Conservation (phyloP, 2,797 vertebrate genomes). For the Lithobates sylvaticus region DNA sequence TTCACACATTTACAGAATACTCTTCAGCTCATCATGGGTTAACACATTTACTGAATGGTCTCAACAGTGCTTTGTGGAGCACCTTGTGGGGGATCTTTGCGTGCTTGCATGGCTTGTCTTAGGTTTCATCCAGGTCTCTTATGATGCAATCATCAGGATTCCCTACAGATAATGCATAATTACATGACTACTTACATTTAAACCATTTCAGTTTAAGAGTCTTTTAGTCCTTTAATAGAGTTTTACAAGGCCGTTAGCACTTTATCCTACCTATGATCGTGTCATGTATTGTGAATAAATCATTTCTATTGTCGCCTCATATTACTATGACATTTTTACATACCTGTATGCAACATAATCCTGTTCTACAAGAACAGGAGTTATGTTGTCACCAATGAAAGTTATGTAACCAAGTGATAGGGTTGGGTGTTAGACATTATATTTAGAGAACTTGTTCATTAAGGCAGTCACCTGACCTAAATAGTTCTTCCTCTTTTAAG, state of each 20-base stretch:
- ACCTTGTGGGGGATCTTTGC: conserved; percentile 13
- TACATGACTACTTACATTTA: background rate
- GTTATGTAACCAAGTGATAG: background rate
- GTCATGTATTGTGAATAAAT: background rate
- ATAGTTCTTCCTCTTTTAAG: background rate
- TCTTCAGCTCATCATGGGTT: background rate
- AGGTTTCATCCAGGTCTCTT: conserved; percentile 18
- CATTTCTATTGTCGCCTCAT: background rate
- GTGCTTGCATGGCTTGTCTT: conserved; percentile 5
- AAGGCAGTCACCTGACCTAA: background rate
- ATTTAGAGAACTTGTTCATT: background rate
- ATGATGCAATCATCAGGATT: conserved; percentile 26
- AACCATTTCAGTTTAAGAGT: background rate
- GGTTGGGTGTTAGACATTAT: background rate
- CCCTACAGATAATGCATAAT: background rate
- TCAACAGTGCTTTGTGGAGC: conserved; percentile 2
- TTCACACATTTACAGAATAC: background rate
- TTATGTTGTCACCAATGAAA: too few relatives aligned
- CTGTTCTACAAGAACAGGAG: background rate
- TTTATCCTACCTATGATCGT: background rate
- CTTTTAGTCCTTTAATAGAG: background rate
- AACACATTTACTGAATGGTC: background rate
- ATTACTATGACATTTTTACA: background rate
- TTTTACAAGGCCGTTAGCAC: background rate
- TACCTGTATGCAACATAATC: background rate